Base-by-base conservation (phyloP, 2,113 vertebrate species). In the Oncorhynchus masou region DNA sequence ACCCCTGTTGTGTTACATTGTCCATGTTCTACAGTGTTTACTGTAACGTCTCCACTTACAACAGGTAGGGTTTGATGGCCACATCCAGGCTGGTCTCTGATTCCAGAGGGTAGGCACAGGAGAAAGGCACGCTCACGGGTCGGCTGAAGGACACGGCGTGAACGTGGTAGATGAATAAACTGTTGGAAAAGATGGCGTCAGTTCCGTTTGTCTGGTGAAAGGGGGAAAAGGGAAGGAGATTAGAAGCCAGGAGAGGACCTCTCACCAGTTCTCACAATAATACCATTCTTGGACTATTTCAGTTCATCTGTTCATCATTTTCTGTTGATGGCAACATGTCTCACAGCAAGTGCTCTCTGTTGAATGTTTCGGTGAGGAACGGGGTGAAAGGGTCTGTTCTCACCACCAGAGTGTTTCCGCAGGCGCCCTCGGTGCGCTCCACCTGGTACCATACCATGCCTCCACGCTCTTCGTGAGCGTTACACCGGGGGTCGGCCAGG, bases 341-440 rank as follows among this genome's bases (percentile, higher is more conserved):
- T 6, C 34, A 8, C 34, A 39, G 7, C 7, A 39, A 9, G 7
- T 8, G 34, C 8, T 39, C 34, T 39, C 7, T 39, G 1, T 39
- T 39, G 6, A 39, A 39, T 0, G 0, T 39, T 39, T 8, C 0
- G 7, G 34, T 8, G 39, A 45, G 39, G 39, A 45, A 45, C 2
- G 8, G 39, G 39, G 8, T 8, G 7, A 39, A 39, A 8, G 39
- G 8, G 39, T 45, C 8, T 39, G 7, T 9, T 45, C 39, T 45
- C 39, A 92, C 91, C 88, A 0, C 89, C 70, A 86, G 66, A 24
- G 6, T 72, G 71, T 88, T 92, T 76, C 90, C 91, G 81, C 90
- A 92, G 64, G 70, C 66, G 5, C 76, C 84, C 11, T 71, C 71
- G 0, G 1, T 68, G 5, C 74, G 67, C 2, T 73, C 71, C 25